Base-by-base conservation (phyloP, 2,797 vertebrate species). In the Enteromius trimaculatus region DNA sequence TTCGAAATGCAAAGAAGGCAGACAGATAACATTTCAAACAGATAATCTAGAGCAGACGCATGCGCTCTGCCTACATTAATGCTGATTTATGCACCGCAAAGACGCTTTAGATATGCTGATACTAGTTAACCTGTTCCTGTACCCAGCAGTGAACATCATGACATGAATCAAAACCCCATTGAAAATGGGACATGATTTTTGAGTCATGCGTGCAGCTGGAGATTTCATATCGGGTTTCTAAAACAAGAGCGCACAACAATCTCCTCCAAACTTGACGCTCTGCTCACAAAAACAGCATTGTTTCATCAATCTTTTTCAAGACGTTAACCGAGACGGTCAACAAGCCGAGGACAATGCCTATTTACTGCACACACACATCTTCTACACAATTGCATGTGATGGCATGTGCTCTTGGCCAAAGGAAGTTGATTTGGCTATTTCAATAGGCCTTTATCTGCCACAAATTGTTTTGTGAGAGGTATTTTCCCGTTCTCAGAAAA, bases 401-500 rank as follows among this genome's bases (percentile, higher is more conserved):
- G 49, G 64, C 77, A 42, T 80, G 44, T 31, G 64, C 74, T 75
- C 39, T 49, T 16, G 42, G 42, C 60, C 51, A 71, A 79, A 74
- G 65, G 69, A 84, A 80, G 71, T 49, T 81, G 47, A 81, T 72
- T 83, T 72, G 77, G 19, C 17, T 26, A 3, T 74, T 82, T 79
- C 47, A 64, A 69, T 76, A 6, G 69, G 65, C 8, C 60, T 83
- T 85, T 74, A 80, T 82, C 62, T 72, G 65, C 14, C 11, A 66
- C 58, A 78, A 65, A 65, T n/a, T 19, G 42, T 79, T 85, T 82
- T 42, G 80, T 44, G 62, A 62, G 23, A 34, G 69, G 83, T 86
- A 86, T 80, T 88, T 86, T 84, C 85, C 80, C 39, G 10, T 60
- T 21, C 26, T 70, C 23, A 37, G 68, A 72, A 72, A 81, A 72